Conservation (phyloP, 2,113 vertebrate species). For the Baryphthengus martii region DNA sequence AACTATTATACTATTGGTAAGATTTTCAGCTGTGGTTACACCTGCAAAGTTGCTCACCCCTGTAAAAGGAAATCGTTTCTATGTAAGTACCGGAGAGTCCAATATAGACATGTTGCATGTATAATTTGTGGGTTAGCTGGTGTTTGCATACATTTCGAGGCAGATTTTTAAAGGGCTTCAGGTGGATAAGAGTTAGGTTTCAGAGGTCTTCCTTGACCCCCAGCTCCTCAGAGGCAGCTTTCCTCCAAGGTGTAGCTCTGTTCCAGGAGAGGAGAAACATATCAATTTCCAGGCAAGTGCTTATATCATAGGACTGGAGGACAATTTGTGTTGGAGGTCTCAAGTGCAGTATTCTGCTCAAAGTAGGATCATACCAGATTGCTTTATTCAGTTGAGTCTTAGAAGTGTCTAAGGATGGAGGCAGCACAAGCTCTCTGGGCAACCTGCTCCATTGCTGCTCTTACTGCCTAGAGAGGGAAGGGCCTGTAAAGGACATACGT, state of each 20-base stretch:
- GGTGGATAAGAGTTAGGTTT: neutral
- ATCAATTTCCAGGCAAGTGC: neutral
- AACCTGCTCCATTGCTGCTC: neutral
- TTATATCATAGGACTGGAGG: neutral
- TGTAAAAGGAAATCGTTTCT: neutral
- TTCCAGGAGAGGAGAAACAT: neutral
- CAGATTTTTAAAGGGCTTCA: neutral
- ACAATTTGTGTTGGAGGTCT: neutral
- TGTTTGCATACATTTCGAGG: neutral
- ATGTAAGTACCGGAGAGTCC: neutral
- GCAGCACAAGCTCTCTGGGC: neutral
- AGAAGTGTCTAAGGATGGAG: neutral
- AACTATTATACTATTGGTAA: neutral
- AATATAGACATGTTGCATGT: accelerated
- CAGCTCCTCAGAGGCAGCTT: neutral
- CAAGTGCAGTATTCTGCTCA: neutral
- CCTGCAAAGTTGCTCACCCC: neutral
- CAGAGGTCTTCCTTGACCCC: neutral
- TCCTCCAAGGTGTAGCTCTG: neutral
- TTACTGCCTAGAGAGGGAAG: neutral
- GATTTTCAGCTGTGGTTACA: neutral
- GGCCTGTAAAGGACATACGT: accelerated
- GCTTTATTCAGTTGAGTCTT: neutral
- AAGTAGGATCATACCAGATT: neutral
- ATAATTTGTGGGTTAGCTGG: neutral